Evolutionary conservation across 1,140 invertebrate genomes (phyloP).

Genomic region (Dreissena polymorpha): DNA sequence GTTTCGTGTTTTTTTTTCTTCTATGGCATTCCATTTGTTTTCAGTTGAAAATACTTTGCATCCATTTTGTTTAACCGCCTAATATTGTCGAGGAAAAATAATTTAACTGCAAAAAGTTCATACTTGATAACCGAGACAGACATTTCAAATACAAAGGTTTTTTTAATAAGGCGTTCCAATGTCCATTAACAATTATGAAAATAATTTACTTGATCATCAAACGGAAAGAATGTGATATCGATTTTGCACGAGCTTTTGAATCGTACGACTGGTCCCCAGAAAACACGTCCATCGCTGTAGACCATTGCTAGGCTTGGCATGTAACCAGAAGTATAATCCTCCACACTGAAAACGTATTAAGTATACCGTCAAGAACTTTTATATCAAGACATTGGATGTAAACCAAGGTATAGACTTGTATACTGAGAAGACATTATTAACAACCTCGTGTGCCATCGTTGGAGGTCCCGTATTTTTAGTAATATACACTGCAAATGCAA

Average conservation of each 20-base stretch:
- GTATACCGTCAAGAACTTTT: neutral
- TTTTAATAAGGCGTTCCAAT: too few relatives aligned
- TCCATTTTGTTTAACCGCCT: too few relatives aligned
- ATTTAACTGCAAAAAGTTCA: too few relatives aligned
- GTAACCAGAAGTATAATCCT: slow-evolving; percentile 79
- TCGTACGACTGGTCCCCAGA: slow-evolving; percentile 77
- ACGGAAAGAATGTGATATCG: slow-evolving; percentile 99
- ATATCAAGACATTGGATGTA: neutral
- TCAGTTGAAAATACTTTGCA: too few relatives aligned
- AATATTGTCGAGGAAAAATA: too few relatives aligned
- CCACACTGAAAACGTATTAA: slow-evolving; percentile 62
- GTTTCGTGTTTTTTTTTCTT: too few relatives aligned
- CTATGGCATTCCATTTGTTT: too few relatives aligned
- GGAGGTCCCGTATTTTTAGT: neutral
- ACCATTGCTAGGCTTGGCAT: slow-evolving; percentile 80
- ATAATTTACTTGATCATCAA: slow-evolving; percentile 90
- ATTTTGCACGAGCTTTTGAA: slow-evolving; percentile 88
- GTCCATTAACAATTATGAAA: too few relatives aligned
- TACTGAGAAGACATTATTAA: neutral
- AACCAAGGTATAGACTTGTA: neutral
- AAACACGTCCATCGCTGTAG: slow-evolving; percentile 71
- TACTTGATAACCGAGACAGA: too few relatives aligned
- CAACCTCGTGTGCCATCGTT: neutral
- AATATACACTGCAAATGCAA: neutral
- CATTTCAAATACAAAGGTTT: too few relatives aligned